phyloP scores from a whole-genome alignment of 2,797 vertebrate species.

The Lutjanus argentimaculatus region DNA sequence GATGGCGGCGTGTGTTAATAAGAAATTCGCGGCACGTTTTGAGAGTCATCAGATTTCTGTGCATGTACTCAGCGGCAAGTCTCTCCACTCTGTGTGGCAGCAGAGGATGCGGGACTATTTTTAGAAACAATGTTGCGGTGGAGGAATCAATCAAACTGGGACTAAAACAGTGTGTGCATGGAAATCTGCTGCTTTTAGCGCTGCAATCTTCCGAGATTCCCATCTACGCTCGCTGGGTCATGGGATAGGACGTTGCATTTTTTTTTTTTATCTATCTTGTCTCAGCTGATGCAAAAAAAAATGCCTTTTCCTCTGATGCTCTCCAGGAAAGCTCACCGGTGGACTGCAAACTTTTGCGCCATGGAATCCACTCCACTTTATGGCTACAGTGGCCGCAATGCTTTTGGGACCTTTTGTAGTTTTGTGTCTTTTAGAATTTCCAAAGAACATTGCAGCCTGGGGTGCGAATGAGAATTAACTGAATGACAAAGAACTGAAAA shows the following conservation, averaged over 20 bases:
- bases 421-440: slow-evolving; percentile 37
- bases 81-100: slow-evolving; percentile 40
- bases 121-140: slow-evolving; percentile 73
- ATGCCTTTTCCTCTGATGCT: slow-evolving; percentile 51
- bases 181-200: slow-evolving; percentile 38
- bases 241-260: slow-evolving; percentile 46
- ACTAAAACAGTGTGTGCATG: slow-evolving; percentile 42
- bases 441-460: slow-evolving; percentile 36
- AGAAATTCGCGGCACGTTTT: slow-evolving; percentile 44
- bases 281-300: slow-evolving; percentile 45
- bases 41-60: slow-evolving; percentile 48
- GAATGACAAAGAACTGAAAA: slow-evolving; percentile 6
- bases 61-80: slow-evolving; percentile 52
- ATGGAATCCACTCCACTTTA: slow-evolving; percentile 70
- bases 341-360: slow-evolving; percentile 81
- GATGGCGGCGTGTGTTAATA: slow-evolving; percentile 18
- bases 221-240: slow-evolving; percentile 13
- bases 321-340: slow-evolving; percentile 55
- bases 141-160: slow-evolving; percentile 66
- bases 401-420: slow-evolving; percentile 65
- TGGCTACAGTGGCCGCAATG: slow-evolving; percentile 51
- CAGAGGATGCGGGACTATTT: slow-evolving; percentile 67
- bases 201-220: slow-evolving; percentile 6
- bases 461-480: slow-evolving; percentile 39
- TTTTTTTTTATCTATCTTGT: background rate